Base-by-base conservation (phyloP, 2,888 invertebrate species). In the Acanthosepion pharaonis region DNA sequence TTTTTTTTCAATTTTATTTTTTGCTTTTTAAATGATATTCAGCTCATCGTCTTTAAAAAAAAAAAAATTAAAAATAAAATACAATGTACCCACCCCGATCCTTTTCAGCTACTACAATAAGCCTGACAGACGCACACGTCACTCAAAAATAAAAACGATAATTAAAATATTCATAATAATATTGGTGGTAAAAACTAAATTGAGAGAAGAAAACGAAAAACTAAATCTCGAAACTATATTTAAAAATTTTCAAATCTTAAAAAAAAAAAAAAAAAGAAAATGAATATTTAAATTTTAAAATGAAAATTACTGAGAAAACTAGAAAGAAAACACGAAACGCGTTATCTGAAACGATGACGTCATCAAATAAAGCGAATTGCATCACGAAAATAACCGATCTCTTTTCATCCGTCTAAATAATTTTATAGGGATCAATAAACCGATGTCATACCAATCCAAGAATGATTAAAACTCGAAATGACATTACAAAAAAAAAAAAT, bases 361-460 rank as follows among this genome's bases (percentile, higher is more conserved):
- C 78, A 78, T 78, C 78, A 78, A n/a, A 78, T 78, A n/a, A 78
- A 15, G 78, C 78, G 78, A 78, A 78, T n/a, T 78, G n/a, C 78
- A n/a, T 78, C 78, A 78, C 78, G n/a, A 78, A n/a, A 78, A n/a
- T 11, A 33, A 78, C 78, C 78, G 78, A 78, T 78, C 78, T 78
- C 78, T 78, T 78, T 33, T 78, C 78, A 78, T 78, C 78, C 78
- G 78, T 78, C 78, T 78, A n/a, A n/a, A 78, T 78, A 78, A 78
- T 78, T 78, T 78, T 78, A 8, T 78, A n/a, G 78, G 78, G n/a
- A 78, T 78, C 78, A 78, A 78, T 33, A n/a, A 33, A 78, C 33
- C n/a, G 78, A 78, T 78, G 64, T 23, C 64, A 64, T 64, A 64
- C 64, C 1, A 9, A 78, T 33, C 9, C n/a, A 78, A 78, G 18